These are phyloP conservation scores for Sminthurides bifidus DNA, from an alignment of 1,140 invertebrate genomes.

Conservation along the genomic window DNA sequence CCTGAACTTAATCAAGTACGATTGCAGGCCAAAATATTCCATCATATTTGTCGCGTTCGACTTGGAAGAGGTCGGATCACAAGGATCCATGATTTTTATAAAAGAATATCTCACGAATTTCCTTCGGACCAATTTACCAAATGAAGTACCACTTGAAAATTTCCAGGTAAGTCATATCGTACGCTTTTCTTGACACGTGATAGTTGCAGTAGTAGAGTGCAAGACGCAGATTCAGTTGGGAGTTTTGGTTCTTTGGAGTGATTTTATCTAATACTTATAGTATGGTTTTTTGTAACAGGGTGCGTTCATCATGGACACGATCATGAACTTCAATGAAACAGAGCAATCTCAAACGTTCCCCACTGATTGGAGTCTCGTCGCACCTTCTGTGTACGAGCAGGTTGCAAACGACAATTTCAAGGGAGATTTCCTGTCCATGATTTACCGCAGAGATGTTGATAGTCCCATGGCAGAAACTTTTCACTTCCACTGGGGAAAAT, in stretches of 20 bases:
- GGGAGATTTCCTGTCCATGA: conserved; percentile 38
- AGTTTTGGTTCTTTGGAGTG: too few relatives aligned
- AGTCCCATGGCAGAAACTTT: conserved; percentile 32
- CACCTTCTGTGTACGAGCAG: conserved; percentile 32
- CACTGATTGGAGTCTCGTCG: conserved; percentile 31
- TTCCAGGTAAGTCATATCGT: conserved; percentile 26
- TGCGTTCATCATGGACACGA: conserved; percentile 40
- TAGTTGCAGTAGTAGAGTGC: too few relatives aligned
- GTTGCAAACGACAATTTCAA: conserved; percentile 32
- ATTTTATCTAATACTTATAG: too few relatives aligned
- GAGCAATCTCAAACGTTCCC: conserved; percentile 35
- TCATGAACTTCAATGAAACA: conserved; percentile 38
- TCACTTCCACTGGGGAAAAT: conserved; percentile 27
- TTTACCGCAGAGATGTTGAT: conserved; percentile 34
- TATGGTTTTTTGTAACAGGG: too few relatives aligned
- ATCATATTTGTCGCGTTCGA: conserved; percentile 42
- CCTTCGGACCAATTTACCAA: conserved; percentile 19
- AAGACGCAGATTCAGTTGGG: too few relatives aligned
- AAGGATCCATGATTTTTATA: conserved; percentile 39
- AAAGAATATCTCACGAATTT: conserved; percentile 36
- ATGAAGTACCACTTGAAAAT: conserved; percentile 16
- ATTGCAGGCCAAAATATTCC: conserved; percentile 34
- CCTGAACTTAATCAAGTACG: too few relatives aligned
- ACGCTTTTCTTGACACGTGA: neutral
- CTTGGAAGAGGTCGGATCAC: conserved; percentile 35